phyloP scores from a whole-genome alignment of 2,113 vertebrate genomes.

The Leucoraja erinaceus region DNA sequence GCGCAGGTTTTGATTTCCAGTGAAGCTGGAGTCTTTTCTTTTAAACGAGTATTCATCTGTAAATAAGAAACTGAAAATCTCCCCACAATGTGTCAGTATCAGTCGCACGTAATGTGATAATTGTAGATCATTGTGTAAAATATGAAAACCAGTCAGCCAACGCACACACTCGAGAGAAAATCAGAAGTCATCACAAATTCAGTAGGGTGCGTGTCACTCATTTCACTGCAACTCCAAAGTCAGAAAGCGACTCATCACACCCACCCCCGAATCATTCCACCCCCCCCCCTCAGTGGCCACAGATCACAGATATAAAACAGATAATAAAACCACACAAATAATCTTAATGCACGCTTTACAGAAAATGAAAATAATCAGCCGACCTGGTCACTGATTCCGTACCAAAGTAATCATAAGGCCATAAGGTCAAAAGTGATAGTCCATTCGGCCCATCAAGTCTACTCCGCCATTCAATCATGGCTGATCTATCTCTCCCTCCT shows the following conservation, averaged over 20 bases:
- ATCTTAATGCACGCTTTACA: no score
- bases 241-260: background rate
- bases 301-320: background rate
- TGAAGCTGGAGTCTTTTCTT: no score
- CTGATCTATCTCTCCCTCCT: no score
- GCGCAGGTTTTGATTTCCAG: no score
- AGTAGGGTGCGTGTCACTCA: no score
- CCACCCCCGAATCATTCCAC: background rate
- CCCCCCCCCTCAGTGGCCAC: no score
- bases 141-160: background rate
- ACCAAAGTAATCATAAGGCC: background rate
- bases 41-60: background rate
- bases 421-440: no score
- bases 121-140: background rate
- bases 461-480: no score
- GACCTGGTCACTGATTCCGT: background rate
- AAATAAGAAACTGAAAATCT: background rate
- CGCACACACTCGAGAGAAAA: no score
- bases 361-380: background rate
- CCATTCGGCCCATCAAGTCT: no score
- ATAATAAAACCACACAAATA: background rate
- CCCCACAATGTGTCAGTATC: background rate
- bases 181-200: background rate
- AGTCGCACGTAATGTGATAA: background rate
- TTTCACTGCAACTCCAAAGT: background rate